Conservation (phyloP, 2,888 invertebrate genomes). For the Aporophyla nigra region DNA sequence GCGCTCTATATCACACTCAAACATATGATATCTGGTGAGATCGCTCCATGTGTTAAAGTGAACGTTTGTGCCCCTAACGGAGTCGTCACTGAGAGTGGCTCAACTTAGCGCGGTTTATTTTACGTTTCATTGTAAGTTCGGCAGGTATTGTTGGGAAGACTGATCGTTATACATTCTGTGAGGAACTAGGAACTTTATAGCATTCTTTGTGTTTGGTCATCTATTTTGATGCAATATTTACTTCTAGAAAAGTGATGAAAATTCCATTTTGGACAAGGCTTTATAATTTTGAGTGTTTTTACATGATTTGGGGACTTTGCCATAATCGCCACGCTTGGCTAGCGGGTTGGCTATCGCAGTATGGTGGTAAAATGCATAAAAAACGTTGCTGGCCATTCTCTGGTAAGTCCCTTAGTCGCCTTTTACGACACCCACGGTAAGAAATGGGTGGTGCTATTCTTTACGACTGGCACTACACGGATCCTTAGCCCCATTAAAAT, state of each 20-base stretch:
- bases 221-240: conserved; percentile 17
- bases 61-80: conserved; percentile 51
- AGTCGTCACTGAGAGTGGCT: conserved; percentile 46
- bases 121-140: conserved; percentile 50
- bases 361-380: no score
- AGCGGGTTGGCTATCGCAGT: no score
- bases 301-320: no score
- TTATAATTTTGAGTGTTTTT: no score
- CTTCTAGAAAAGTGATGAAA: neutral
- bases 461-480: no score
- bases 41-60: conserved; percentile 76
- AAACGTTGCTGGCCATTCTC: no score
- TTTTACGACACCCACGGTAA: no score
- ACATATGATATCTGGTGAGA: conserved; percentile 77
- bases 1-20: conserved; percentile 64
- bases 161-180: conserved; percentile 21
- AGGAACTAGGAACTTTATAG: neutral
- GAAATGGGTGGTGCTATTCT: no score
- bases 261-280: no score
- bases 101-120: conserved; percentile 56
- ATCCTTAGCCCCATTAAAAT: no score
- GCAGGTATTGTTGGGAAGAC: conserved; percentile 29
- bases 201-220: neutral
- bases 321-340: no score
- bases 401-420: no score